Conservation (phyloP, 2,888 invertebrate genomes). For the Rosalia funebris region DNA sequence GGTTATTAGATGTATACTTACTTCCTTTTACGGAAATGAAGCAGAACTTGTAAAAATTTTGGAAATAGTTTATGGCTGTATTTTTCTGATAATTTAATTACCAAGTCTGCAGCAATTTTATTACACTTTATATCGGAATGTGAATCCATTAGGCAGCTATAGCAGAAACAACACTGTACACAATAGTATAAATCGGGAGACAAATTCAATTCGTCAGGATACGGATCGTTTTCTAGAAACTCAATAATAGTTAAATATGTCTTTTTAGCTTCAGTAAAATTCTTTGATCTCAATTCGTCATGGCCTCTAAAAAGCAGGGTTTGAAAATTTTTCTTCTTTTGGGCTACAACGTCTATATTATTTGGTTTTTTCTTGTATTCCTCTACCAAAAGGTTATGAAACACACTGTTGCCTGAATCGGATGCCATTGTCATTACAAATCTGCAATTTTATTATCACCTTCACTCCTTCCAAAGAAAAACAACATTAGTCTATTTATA, state of each 20-base stretch:
- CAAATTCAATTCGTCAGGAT: slow-evolving; percentile 14
- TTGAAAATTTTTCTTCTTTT: slow-evolving; percentile 5
- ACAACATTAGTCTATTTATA: too few species aligned
- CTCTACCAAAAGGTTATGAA: slow-evolving; percentile 5
- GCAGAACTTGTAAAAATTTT: slow-evolving; percentile 10
- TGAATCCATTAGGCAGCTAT: background rate
- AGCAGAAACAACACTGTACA: slow-evolving; percentile 16
- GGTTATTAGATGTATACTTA: slow-evolving; percentile 1
- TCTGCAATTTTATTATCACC: too few species aligned
- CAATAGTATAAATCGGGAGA: background rate
- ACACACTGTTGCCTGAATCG: background rate
- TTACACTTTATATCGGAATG: background rate
- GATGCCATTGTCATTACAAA: background rate
- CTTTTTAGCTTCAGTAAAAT: background rate
- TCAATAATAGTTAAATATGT: background rate
- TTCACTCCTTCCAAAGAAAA: too few species aligned
- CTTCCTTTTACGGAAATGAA: slow-evolving; percentile 8
- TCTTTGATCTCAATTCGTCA: background rate
- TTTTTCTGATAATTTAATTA: background rate
- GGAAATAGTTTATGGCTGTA: slow-evolving; percentile 4
- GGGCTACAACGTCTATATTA: slow-evolving; percentile 2
- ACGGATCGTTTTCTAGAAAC: slow-evolving; percentile 4
- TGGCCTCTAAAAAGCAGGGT: background rate
- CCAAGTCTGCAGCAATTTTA: background rate
- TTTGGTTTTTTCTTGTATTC: slow-evolving; percentile 9